phyloP scores from a whole-genome alignment of 2,888 invertebrate species.

The Drosophila demipolita region DNA sequence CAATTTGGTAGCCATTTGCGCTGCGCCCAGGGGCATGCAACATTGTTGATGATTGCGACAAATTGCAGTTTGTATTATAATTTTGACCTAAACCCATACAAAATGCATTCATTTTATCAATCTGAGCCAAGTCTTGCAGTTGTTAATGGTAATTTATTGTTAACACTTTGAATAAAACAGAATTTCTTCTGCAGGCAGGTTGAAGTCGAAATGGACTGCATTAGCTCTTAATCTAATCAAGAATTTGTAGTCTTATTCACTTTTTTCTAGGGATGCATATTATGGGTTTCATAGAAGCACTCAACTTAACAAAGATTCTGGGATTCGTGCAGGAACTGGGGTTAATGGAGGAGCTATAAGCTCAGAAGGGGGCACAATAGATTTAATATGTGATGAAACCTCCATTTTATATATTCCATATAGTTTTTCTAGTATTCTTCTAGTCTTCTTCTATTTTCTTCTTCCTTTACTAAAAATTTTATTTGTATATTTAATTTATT shows the following conservation, averaged over 20 bases:
- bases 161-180: not conserved
- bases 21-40: conserved; percentile 50
- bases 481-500: too few relatives aligned
- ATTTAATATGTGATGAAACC: too few relatives aligned
- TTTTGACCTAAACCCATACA: not conserved
- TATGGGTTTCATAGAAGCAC: too few relatives aligned
- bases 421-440: too few relatives aligned
- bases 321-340: too few relatives aligned
- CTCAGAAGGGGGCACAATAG: too few relatives aligned
- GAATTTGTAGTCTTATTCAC: not conserved
- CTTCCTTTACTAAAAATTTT: too few relatives aligned
- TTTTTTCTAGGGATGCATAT: not conserved
- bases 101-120: not conserved
- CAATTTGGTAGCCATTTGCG: conserved; percentile 45
- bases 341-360: too few relatives aligned
- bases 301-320: too few relatives aligned
- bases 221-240: not conserved
- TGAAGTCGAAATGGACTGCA: not conserved
- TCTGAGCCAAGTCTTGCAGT: not conserved
- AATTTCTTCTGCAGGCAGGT: accelerated
- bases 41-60: conserved; percentile 26
- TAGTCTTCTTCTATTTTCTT: too few relatives aligned
- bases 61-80: not conserved
- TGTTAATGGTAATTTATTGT: not conserved
- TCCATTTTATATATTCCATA: too few relatives aligned